phyloP scores from a whole-genome alignment of 2,113 vertebrate species.

The Tachuris rubrigastra region DNA sequence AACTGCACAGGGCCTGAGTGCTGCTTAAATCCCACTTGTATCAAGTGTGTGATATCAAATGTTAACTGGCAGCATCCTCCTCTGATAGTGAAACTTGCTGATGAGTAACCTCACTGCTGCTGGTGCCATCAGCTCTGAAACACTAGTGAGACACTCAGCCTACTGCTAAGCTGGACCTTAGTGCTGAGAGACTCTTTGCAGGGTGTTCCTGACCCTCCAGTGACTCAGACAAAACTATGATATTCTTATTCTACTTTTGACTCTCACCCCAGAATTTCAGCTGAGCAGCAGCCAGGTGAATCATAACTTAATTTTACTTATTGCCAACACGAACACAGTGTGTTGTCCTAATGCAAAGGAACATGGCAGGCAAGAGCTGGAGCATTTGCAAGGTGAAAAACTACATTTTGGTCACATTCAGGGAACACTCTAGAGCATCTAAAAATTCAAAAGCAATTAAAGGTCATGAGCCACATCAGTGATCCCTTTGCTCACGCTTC shows the following conservation, averaged over 20 bases:
- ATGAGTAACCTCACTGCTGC: background rate
- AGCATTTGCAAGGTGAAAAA: background rate
- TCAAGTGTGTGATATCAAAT: background rate
- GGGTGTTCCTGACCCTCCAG: accelerated
- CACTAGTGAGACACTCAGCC: accelerated
- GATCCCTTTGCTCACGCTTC: background rate
- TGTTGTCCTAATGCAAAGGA: background rate
- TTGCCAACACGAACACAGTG: background rate
- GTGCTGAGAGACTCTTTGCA: background rate
- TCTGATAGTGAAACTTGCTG: background rate
- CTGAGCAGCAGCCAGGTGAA: background rate
- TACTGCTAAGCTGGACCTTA: background rate
- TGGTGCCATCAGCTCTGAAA: background rate
- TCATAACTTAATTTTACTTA: background rate
- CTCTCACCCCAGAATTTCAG: background rate
- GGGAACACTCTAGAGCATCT: background rate
- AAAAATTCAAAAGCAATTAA: background rate
- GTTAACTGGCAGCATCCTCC: background rate
- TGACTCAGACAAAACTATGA: accelerated
- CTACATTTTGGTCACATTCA: background rate
- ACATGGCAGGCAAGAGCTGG: background rate
- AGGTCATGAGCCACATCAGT: background rate
- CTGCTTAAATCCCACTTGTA: background rate
- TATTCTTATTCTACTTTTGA: background rate
- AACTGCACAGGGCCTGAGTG: background rate